Evolutionary conservation across 2,888 invertebrate genomes (phyloP).

Genomic region (Lagria hirta): DNA sequence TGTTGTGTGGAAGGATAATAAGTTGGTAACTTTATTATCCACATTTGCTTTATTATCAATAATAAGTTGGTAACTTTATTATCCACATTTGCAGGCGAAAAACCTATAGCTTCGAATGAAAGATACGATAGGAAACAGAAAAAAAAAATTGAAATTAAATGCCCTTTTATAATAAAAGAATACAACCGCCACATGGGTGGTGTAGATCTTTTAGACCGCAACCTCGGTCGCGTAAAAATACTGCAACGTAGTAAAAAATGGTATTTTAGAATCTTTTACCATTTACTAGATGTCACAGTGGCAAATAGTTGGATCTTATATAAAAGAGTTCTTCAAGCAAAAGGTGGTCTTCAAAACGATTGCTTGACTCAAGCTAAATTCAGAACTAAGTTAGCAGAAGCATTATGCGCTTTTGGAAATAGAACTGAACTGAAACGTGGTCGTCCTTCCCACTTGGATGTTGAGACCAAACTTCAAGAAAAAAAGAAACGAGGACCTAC

Average conservation of each 20-base stretch:
- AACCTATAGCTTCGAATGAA: conserved; percentile 1
- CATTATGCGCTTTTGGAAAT: no score
- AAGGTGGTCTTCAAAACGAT: no score
- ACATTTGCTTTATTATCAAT: no score
- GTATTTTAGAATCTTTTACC: conserved; percentile 25
- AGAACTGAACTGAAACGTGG: no score
- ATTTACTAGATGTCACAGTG: conserved; percentile 16
- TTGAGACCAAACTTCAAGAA: no score
- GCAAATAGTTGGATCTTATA: no score
- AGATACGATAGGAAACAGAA: conserved; percentile 23
- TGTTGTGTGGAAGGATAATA: conserved; percentile 4
- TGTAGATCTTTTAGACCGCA: conserved; percentile 21
- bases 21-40: no score
- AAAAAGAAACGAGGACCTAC: no score
- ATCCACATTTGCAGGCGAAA: conserved; percentile 19
- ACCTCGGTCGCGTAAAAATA: conserved; percentile 24
- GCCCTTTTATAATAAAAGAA: conserved; percentile 19
- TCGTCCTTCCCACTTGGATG: no score
- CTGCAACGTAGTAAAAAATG: conserved; percentile 16
- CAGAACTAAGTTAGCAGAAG: no score
- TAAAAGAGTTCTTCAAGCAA: conserved; percentile 16
- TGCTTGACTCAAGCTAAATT: no score
- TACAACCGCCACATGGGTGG: conserved; percentile 35
- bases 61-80: conserved; percentile 21
- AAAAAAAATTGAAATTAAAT: conserved; percentile 13